Base-by-base conservation (phyloP, 2,113 vertebrate species). In the Acanthisitta chloris region DNA sequence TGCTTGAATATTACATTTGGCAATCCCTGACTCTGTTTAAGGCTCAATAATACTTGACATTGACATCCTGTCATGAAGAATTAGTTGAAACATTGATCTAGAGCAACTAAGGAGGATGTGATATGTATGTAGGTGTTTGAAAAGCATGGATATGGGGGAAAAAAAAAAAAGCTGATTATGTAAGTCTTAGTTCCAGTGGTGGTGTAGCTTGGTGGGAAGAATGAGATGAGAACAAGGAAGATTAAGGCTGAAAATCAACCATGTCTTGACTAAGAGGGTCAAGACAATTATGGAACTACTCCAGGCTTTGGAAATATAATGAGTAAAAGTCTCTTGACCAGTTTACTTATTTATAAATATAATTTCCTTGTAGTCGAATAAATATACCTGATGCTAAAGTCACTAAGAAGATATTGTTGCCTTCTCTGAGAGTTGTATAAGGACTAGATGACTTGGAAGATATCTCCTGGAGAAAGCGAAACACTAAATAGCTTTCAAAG, bases 71-170 rank as follows among this genome's bases (percentile, higher is more conserved):
- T 93, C 92, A 88, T 80, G 72, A 93, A 78, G 82, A 86, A 95
- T 87, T 94, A 93, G 91, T 86, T 95, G 57, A 94, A 74, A 83
- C 72, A 82, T 36, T 88, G 92, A 94, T 93, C 64, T 90, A 46
- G 79, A 94, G 88, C 81, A 78, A 10, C 40, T 77, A 88, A 81
- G 93, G 90, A 90, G 92, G 94, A 81, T 90, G 96, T 94, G 90
- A 92, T 93, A 86, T 92, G 59, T 88, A 90, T 71, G 96, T 96
- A 95, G 82, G 94, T 96, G 94, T 96, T 94, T 84, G 71, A 92
- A 93, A 94, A 86, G 76, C 88, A 92, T 42, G 69, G 51, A 46
- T 91, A 88, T 55, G 26, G 17, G 8, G 26, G 51, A 14, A 78
- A 88, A 58, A 51, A 31, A 71, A 33, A 58, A 49, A 36, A 66